Conservation (phyloP, 2,797 vertebrate genomes). For the Oophaga sylvatica region DNA sequence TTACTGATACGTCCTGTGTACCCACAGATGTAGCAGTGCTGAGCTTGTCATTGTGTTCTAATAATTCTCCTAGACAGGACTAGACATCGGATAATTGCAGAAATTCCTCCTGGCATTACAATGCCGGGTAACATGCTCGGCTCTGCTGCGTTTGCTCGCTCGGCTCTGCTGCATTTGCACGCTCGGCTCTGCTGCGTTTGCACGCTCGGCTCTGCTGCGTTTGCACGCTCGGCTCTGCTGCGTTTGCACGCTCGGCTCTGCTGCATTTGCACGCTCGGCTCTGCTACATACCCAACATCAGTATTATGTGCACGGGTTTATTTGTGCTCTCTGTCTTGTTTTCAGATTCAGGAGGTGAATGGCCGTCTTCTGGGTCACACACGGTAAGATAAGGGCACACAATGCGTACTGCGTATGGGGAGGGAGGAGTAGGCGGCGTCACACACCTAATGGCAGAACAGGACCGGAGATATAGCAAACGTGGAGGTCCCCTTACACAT, state of each 20-base stretch:
- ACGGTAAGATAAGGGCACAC: neutral
- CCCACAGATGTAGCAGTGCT: no score
- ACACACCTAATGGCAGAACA: no score
- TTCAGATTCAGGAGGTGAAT: conserved; percentile 28
- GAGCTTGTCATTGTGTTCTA: no score
- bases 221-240: no score
- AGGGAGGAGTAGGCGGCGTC: neutral
- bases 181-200: no score
- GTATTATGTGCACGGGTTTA: neutral
- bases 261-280: no score
- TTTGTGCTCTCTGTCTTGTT: neutral
- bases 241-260: no score
- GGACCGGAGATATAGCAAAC: neutral
- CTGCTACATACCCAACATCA: neutral
- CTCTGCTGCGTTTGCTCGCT: neutral
- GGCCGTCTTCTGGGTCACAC: neutral
- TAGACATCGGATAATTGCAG: neutral
- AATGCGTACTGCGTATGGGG: neutral
- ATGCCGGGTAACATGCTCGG: neutral
- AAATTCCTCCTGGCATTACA: neutral
- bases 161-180: neutral
- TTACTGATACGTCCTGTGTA: no score
- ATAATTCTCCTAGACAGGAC: no score
- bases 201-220: no score
- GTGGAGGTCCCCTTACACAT: neutral